Evolutionary conservation across 2,888 invertebrate species (phyloP), one percentile per base, ranked within the genome.

Genomic region (Ischnus inquisitorius): DNA sequence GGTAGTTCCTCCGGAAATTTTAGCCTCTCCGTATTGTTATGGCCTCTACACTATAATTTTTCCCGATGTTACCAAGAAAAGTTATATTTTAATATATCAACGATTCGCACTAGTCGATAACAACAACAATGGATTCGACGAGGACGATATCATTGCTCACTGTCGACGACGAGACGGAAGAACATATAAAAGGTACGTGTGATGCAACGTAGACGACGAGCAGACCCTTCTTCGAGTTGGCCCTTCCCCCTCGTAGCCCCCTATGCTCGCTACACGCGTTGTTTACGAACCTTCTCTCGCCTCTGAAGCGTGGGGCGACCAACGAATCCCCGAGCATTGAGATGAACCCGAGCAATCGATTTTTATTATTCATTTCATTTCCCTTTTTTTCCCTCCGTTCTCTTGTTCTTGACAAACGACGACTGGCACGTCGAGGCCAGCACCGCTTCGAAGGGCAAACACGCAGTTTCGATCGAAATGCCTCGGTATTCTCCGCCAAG

Each of bases 121-220:
- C 25, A 34, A 22, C 19, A 22, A 68, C 60, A 19, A 84, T 84
- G 84, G 81, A 81, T 72, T 69, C 77, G 2, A 39, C 62, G 28
- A 54, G 43, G 43, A 62, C 51, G 4, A 10, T n/a, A 68, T 43
- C 64, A 14, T 48, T 16, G 10, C 28, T 60, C 8, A 22, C 16
- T 10, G 65, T 69, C 14, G 75, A 76, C 10, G 65, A 46, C 28
- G 34, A 19, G 16, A 77, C 77, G 4, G 48, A 22, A 39, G 84
- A 78, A 64, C 78, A 78, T 14, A 62, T n/a, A 69, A 64, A 69
- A 74, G 84, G 84, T 84, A 74, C 5, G 78, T 71, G 46, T 14
- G 60, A 60, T 12, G 0, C 60, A 22, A 3, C 54, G 19, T 54
- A 22, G 22, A 12, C 28, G 1, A 6, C 28, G n/a, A 5, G 14